Evolutionary conservation across 2,113 vertebrate species (phyloP).

Genomic region (Macrotus californicus): DNA sequence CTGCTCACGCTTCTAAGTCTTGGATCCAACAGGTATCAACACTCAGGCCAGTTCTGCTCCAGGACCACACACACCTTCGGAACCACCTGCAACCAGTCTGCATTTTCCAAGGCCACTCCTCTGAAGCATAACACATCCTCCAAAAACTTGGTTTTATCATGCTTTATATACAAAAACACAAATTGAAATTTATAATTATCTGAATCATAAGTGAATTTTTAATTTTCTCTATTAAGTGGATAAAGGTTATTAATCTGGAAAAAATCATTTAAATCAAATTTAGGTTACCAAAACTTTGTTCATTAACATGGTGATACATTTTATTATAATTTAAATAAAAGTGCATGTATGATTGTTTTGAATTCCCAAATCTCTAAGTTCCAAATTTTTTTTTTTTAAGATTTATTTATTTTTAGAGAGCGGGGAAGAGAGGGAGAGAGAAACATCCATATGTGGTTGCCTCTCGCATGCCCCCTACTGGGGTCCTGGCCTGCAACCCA

Average conservation of each 20-base stretch:
- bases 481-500: too few relatives aligned
- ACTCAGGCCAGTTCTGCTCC: accelerated
- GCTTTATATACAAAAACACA: not conserved
- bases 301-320: not conserved
- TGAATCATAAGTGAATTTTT: not conserved
- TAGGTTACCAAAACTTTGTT: not conserved
- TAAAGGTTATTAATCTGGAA: not conserved
- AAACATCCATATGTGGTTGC: too few relatives aligned
- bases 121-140: not conserved
- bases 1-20: too few relatives aligned
- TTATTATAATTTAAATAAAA: slow-evolving; percentile 28
- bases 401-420: too few relatives aligned
- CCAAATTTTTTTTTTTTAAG: not conserved
- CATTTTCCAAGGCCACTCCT: not conserved
- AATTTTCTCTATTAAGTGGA: not conserved
- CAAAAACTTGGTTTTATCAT: not conserved
- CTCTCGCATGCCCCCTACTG: too few relatives aligned
- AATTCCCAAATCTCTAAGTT: not conserved
- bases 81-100: not conserved
- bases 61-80: not conserved
- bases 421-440: too few relatives aligned
- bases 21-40: not conserved
- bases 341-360: not conserved
- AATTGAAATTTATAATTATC: not conserved
- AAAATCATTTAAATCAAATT: not conserved